Evolutionary conservation across 2,888 invertebrate species (phyloP), one percentile per base, ranked within the genome.

Genomic region (Protodeltote pygarga): DNA sequence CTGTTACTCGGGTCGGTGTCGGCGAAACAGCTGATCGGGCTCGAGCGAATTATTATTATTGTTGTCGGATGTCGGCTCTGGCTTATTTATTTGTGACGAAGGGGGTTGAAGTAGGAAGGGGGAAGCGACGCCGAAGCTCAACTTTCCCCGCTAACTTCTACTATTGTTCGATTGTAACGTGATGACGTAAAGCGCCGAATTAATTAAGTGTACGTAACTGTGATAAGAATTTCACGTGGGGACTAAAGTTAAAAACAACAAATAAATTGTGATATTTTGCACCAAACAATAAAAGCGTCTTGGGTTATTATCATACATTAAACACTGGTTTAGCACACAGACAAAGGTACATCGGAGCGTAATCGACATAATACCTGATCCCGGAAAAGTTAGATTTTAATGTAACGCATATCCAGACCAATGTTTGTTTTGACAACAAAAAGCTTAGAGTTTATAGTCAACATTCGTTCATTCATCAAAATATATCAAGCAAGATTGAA

Each of bases 1-100:
- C 92, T 92, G 92, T 92, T 92, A 90, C 88, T 84, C 83, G 87
- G 89, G 86, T 89, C 89, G 85, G 88, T 89, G 89, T 84, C 83
- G 87, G 81, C 81, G 73, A 80, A 89, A 88, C 92, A 92, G 92
- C 92, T 92, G 92, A 92, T 91, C 86, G 85, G 76, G 81, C 84
- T 83, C 85, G 79, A 79, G 77, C 87, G 83, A 89, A 90, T 91
- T 89, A 92, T 91, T 91, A 89, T 87, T 87, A 84, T 85, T 81
- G 81, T 81, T 86, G 85, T 83, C 81, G 85, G 84, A 88, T 82
- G 85, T 82, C 88, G 84, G 79, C 84, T 81, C 83, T 77, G 81
- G 77, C 83, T 87, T 87, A 89, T 89, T 89, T 88, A 87, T 89
- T 88, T 87, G 85, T 83, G 84, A 84, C 80, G 80, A 79, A 75